Conservation (phyloP, 1,140 invertebrate genomes). For the Wiebesia pumilae region DNA sequence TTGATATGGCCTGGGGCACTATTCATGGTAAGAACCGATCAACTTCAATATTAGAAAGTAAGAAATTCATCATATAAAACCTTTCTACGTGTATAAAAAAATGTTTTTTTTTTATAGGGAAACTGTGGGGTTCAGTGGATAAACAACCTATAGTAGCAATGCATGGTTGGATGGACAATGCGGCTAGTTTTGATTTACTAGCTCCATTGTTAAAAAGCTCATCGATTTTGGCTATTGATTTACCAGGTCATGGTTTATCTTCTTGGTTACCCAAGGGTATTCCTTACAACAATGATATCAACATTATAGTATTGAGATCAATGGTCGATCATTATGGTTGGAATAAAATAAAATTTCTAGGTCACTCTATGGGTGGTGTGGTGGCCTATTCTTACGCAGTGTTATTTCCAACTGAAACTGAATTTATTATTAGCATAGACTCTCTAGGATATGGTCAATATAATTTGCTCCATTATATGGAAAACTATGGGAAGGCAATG, state of each 20-base stretch:
- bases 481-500: constrained; percentile 57
- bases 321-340: constrained; percentile 81
- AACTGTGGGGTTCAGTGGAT: constrained; percentile 80
- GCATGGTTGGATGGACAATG: constrained; percentile 87
- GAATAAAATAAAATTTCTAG: constrained; percentile 81
- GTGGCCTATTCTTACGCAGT: constrained; percentile 77
- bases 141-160: constrained; percentile 80
- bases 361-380: constrained; percentile 82
- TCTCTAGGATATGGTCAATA: constrained; percentile 75
- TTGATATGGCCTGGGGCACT: constrained; percentile 81
- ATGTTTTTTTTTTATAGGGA: constrained; percentile 67
- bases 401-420: constrained; percentile 77
- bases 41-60: neutral
- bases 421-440: constrained; percentile 80
- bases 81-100: too few relatives aligned
- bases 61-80: neutral
- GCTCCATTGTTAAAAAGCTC: constrained; percentile 78
- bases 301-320: constrained; percentile 75
- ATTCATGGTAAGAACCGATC: constrained; percentile 73
- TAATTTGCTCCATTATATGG: too few relatives aligned
- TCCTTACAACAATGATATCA: constrained; percentile 78
- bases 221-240: constrained; percentile 81
- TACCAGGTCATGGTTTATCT: constrained; percentile 84
- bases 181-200: constrained; percentile 82
- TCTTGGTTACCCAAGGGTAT: constrained; percentile 80